These are phyloP conservation scores for Gymnarchus niloticus DNA, from an alignment of 2,113 vertebrate species.

Conservation along the genomic window DNA sequence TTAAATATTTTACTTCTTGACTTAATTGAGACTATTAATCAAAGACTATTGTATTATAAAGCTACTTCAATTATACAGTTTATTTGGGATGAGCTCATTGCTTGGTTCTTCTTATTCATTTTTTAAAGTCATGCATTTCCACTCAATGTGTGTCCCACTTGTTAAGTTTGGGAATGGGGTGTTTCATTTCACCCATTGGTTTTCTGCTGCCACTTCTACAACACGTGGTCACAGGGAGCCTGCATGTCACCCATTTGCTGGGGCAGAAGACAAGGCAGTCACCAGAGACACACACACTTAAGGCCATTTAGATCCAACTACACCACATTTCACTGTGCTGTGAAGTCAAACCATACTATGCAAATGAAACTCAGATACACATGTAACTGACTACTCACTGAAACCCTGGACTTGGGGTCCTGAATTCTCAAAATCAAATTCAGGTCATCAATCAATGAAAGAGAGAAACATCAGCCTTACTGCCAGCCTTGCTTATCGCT, in stretches of 20 bases:
- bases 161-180: background rate
- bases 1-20: slow-evolving; percentile 3
- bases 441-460: background rate
- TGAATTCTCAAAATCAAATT: background rate
- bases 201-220: background rate
- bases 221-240: background rate
- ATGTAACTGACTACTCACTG: no score
- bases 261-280: background rate
- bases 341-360: background rate
- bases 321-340: background rate
- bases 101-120: background rate
- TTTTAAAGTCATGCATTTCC: background rate
- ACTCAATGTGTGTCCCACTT: background rate
- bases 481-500: background rate
- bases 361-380: no score
- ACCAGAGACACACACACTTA: background rate
- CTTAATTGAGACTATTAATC: background rate
- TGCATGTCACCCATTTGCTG: background rate
- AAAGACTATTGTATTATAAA: background rate
- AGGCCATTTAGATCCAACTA: background rate
- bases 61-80: no score
- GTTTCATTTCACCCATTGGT: background rate
- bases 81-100: no score
- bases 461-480: background rate
- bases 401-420: background rate